phyloP scores from a whole-genome alignment of 1,140 invertebrate genomes.

The Dendrolimus punctatus region DNA sequence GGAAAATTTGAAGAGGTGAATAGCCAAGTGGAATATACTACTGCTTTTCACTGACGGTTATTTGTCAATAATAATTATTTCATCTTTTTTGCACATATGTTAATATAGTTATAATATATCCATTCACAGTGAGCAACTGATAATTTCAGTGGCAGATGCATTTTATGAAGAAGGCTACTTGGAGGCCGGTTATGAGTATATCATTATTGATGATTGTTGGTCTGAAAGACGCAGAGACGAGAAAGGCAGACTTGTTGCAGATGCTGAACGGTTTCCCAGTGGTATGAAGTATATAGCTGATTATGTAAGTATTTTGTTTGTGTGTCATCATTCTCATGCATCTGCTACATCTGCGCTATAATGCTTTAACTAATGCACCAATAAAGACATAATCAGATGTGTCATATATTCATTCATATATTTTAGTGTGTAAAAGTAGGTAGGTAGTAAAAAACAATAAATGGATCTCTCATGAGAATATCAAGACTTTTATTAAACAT shows the following conservation, averaged over 20 bases:
- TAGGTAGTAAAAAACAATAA: too few species aligned
- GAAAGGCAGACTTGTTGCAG: slow-evolving; percentile 79
- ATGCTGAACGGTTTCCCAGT: slow-evolving; percentile 84
- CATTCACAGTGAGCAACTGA: slow-evolving; percentile 83
- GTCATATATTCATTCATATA: too few species aligned
- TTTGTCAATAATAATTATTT: not conserved
- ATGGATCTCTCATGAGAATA: too few species aligned
- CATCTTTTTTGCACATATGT: not conserved
- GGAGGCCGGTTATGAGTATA: slow-evolving; percentile 87
- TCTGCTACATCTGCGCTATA: too few species aligned
- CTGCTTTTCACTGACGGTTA: too few species aligned
- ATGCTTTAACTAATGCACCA: too few species aligned
- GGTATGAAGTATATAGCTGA: slow-evolving; percentile 87
- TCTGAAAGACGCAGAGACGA: slow-evolving; percentile 77
- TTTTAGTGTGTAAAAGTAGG: too few species aligned
- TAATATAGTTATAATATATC: not conserved
- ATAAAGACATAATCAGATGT: too few species aligned
- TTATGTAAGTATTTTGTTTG: slow-evolving; percentile 75
- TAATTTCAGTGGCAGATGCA: slow-evolving; percentile 84
- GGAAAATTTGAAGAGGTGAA: too few species aligned
- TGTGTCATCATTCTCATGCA: not conserved
- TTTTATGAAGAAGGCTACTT: slow-evolving; percentile 86
- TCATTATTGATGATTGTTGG: slow-evolving; percentile 95
- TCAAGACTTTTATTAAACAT: too few species aligned
- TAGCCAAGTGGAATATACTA: too few species aligned